These are phyloP conservation scores for Lepidochitona cinerea DNA, from an alignment of 2,888 invertebrate species.

Conservation along the genomic window DNA sequence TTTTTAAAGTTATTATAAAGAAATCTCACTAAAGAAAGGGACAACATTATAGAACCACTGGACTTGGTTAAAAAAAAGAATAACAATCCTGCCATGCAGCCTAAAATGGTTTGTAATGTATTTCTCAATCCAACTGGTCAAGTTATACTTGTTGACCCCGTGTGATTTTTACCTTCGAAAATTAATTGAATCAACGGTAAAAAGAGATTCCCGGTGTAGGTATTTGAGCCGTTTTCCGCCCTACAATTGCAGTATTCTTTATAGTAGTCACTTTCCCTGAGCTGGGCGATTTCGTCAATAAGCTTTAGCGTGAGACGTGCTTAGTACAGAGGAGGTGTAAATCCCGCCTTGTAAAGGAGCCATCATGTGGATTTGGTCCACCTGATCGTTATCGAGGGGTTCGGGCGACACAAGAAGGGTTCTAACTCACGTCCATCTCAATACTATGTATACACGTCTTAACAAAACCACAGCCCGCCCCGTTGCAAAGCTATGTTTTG, in stretches of 20 bases:
- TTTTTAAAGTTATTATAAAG: neutral
- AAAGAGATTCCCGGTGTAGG: neutral
- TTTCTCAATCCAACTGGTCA: no score
- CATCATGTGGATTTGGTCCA: no score
- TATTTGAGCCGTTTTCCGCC: neutral
- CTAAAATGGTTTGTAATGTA: no score
- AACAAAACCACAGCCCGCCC: neutral
- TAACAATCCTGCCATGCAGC: no score
- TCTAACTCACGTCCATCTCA: neutral
- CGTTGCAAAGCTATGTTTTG: neutral
- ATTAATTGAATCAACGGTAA: neutral
- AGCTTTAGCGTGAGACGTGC: neutral
- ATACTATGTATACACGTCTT: neutral
- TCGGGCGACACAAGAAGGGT: no score
- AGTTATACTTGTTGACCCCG: no score
- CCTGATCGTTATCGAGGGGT: no score
- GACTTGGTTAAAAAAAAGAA: no score
- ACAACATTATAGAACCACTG: no score
- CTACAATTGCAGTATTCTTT: neutral
- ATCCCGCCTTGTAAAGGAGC: neutral
- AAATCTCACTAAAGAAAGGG: no score
- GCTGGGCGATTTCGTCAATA: neutral
- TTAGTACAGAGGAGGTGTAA: neutral
- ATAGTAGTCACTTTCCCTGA: neutral
- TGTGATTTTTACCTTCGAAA: no score